Percentiles rank a stretch among this genome's conserved stretches.
Evolutionary conservation across 2,113 vertebrate genomes (phyloP).

Genomic region (Tringa solitaria): DNA sequence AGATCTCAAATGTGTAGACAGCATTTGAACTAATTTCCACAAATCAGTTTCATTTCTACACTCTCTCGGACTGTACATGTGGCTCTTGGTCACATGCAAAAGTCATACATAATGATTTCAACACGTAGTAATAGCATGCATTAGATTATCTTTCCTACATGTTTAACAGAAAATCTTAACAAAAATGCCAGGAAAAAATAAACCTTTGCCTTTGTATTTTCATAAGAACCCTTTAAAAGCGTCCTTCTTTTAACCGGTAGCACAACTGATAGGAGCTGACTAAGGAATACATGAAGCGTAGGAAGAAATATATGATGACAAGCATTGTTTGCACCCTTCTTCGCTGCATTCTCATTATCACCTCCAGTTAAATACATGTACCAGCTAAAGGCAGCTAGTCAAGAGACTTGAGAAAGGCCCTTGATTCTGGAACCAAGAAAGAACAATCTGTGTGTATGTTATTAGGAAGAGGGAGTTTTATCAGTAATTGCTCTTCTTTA

Average conservation of each 20-base stretch:
- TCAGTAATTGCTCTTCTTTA: neutral
- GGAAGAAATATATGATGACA: neutral
- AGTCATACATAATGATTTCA: neutral
- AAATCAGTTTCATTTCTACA: neutral
- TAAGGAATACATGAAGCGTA: neutral
- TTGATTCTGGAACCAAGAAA: neutral
- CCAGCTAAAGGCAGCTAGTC: neutral
- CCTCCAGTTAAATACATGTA: neutral
- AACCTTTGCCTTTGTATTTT: neutral
- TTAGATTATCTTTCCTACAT: neutral
- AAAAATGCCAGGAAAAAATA: neutral
- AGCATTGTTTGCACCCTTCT: neutral
- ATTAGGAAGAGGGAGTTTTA: neutral
- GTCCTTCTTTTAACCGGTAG: neutral
- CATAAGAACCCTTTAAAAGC: neutral
- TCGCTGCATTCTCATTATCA: neutral
- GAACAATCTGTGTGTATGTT: neutral
- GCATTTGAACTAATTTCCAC: neutral
- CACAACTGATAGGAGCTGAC: neutral
- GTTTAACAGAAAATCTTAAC: neutral
- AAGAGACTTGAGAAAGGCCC: neutral
- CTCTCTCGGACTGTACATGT: neutral
- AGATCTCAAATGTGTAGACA: neutral
- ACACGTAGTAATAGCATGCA: neutral
- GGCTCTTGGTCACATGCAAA: neutral